These are phyloP conservation scores for Caenorhabditis briggsae DNA, from an alignment of 1,140 invertebrate genomes.

Conservation along the genomic window DNA sequence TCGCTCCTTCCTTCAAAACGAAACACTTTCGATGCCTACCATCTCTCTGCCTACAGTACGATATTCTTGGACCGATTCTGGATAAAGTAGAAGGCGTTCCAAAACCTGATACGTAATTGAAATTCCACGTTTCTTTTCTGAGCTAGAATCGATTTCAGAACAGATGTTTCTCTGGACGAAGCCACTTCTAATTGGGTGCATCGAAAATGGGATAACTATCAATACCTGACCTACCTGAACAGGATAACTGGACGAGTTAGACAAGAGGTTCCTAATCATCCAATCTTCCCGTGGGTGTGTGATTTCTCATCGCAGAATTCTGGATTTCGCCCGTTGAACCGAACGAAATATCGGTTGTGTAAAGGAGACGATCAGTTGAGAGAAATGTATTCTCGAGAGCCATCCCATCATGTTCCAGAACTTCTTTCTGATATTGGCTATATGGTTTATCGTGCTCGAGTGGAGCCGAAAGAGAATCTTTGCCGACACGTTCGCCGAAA, in stretches of 20 bases:
- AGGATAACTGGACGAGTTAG: slow-evolving; percentile 81
- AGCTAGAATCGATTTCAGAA: neutral
- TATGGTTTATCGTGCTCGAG: slow-evolving; percentile 93
- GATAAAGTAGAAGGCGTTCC: neutral
- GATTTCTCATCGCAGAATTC: slow-evolving; percentile 89
- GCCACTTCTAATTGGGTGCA: slow-evolving; percentile 84
- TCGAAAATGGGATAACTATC: slow-evolving; percentile 89
- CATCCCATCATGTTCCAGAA: slow-evolving; percentile 94
- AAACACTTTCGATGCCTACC: neutral
- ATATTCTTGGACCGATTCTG: slow-evolving; percentile 40
- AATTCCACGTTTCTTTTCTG: neutral
- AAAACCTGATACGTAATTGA: neutral
- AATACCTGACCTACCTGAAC: slow-evolving; percentile 92
- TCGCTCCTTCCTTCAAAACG: neutral
- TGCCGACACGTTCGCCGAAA: slow-evolving; percentile 89
- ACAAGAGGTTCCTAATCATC: slow-evolving; percentile 90
- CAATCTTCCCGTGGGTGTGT: slow-evolving; percentile 96
- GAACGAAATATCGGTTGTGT: slow-evolving; percentile 94
- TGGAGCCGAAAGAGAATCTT: slow-evolving; percentile 86
- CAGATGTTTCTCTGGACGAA: slow-evolving; percentile 2
- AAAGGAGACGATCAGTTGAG: slow-evolving; percentile 94
- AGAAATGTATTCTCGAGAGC: slow-evolving; percentile 67
- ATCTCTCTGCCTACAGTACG: slow-evolving; percentile 39
- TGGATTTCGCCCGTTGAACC: slow-evolving; percentile 89
- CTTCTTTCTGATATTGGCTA: slow-evolving; percentile 96